Base-by-base conservation (phyloP, 92 coral and sea anemone genomes). In the Zoanthus gigantus region DNA sequence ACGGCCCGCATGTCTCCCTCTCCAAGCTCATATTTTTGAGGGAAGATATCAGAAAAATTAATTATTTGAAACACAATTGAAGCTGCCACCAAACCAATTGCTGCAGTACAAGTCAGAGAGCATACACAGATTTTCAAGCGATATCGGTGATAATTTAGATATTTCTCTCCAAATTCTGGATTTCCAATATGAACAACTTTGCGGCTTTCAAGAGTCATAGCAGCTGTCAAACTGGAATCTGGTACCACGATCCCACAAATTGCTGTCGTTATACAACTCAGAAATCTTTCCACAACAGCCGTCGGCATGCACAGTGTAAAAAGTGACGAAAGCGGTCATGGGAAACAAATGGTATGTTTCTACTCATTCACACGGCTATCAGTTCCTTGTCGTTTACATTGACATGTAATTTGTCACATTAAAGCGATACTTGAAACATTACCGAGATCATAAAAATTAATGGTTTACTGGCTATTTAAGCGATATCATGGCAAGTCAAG, bases 1-100 rank as follows among this genome's bases (percentile, higher is more conserved):
- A 93, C 85, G 46, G 85, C 56, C 71, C 94, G 82, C 96, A 93
- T 93, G 50, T 95, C 98, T 7, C 94, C 93, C 75, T 95, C 94
- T 7, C 92, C 94, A 53, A 93, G 92, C 30, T 93, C 93, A 89
- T 93, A 95, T 3, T 74, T 89, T 69, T 88, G 85, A 0, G 98
- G 94, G 63, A 89, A 94, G 57, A 93, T 47, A 60, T 73, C 66
- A 65, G 98, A 95, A 66, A 91, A 92, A 82, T 95, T 93, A 56
- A 83, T 85, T 78, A 95, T 94, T 83, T 89, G 98, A 37, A 95
- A 76, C 30, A 95, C 87, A 7, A 95, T 75, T 50, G 94, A 90
- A 11, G 92, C 79, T 29, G 93, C 96, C 23, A 89, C 82, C 6
- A 94, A 86, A 13, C 72, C 83, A 48, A 93, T 88, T 54, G 88